phyloP scores from a whole-genome alignment of 2,888 invertebrate species.

The Sminthurinus aureus region DNA sequence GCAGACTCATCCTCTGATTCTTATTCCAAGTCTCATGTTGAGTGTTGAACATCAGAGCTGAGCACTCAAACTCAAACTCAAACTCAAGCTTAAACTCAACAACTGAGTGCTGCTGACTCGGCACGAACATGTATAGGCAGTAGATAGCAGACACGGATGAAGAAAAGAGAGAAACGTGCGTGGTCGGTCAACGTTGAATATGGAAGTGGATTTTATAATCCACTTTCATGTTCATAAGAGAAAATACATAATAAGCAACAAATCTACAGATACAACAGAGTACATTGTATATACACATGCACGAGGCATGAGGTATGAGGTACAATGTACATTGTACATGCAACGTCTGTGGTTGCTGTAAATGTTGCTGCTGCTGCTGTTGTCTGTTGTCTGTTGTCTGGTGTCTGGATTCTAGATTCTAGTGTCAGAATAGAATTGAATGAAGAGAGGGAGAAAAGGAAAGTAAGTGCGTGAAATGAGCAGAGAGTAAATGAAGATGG shows the following conservation, averaged over 20 bases:
- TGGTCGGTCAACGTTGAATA: slow-evolving; percentile 37
- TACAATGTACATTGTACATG: not conserved
- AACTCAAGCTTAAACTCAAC: not conserved
- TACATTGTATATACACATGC: not conserved
- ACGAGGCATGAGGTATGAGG: not conserved
- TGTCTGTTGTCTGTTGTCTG: too few relatives aligned
- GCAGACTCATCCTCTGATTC: not conserved
- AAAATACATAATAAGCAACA: not conserved
- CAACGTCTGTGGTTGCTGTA: not conserved
- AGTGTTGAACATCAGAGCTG: not conserved
- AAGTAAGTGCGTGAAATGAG: slow-evolving; percentile 31
- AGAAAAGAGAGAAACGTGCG: slow-evolving; percentile 24
- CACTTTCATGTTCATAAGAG: not conserved
- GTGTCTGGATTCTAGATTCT: too few relatives aligned
- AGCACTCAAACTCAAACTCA: too few relatives aligned
- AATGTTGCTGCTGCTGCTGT: too few relatives aligned
- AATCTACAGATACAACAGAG: too few relatives aligned
- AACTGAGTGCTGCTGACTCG: not conserved
- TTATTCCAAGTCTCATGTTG: not conserved
- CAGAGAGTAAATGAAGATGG: slow-evolving; percentile 47
- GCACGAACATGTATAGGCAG: not conserved
- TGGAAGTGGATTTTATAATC: slow-evolving; percentile 24
- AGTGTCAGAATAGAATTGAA: not conserved
- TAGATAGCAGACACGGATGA: not conserved
- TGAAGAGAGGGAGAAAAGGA: not conserved